Evolutionary conservation across 2,113 vertebrate genomes (phyloP), one percentile per base, ranked within the genome.

Genomic region (Pantherophis guttatus): DNA sequence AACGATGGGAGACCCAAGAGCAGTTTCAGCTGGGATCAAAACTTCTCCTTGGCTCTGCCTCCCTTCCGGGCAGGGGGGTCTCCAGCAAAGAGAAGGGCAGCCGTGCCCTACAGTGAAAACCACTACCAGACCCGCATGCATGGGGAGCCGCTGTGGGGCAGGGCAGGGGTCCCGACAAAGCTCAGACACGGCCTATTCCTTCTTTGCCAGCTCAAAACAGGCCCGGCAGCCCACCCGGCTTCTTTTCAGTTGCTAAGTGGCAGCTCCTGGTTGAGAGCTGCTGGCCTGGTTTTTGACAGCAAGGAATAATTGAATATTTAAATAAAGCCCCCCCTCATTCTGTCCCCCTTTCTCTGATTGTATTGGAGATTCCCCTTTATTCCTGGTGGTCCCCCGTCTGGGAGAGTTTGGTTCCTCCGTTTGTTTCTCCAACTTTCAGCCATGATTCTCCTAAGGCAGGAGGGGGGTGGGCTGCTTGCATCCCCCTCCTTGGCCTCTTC

Each of bases 391-490:
- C 17, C 33, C 70, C 70, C 7, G 0, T 39, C 70, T 19, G 70
- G 13, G 13, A 7, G 15, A 21, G 33, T 3, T 8, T 3, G 15
- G 7, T n/a, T 39, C 33, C 70, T 62, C 7, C 7, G 1, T 21
- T 39, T 6, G 4, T 70, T 39, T 8, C 7, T 17, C n/a, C 70
- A 8, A 15, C 70, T 39, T 81, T 19, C 33, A 39, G n/a, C 70
- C 70, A 0, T 3, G 13, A 17, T 17, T 33, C n/a, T 75, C 5
- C 65, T 15, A n/a, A 33, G 29, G 6, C 12, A 70, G 65, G 12
- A n/a, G 29, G 29, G 3, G 2, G n/a, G 2, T 13, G 5, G 5
- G 5, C 65, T 8, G 15, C 6, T 33, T 19, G n/a, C n/a, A 0
- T 8, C 7, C 33, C 70, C 15, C 70, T n/a, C 62, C 62, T 13